Base-by-base conservation (phyloP, 2,797 vertebrate genomes). In the Tokudaia muenninki region DNA sequence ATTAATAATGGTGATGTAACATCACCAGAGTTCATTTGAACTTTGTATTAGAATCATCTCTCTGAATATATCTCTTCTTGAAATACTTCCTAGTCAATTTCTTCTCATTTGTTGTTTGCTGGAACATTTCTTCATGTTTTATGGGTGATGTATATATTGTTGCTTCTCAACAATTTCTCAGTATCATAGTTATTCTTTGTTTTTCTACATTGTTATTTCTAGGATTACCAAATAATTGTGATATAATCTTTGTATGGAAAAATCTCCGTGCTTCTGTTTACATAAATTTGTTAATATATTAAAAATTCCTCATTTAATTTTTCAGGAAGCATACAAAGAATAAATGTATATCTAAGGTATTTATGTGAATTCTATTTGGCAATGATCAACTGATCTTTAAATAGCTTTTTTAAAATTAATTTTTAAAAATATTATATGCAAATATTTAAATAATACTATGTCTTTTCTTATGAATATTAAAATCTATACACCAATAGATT, bases 341-440 rank as follows among this genome's bases (percentile, higher is more conserved):
- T 90, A 96, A 94, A 87, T 34, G 21, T 2, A 87, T 91, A 95
- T 77, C 44, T 90, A 96, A 82, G 0, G 6, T 16, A 37, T 74
- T 89, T 81, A 22, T 81, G 17, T 94, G 96, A 97, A 75, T 91
- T 89, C 41, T 70, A 34, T 26, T 84, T 63, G 14, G 63, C 91
- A 92, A 24, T 72, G 50, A 72, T 0, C 41, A 90, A 78, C 1
- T 1, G 63, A 47, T 22, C 10, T 72, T 6, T 63, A 29, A 50
- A 29, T 83, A 90, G 14, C 12, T 80, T 96, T 88, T 47, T 50
- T 31, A 7, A 81, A 44, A 63, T 26, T 90, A 87, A 70, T 88
- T 3, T 77, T 50, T 79, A 37, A 37, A 37, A 72, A 37, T 24
- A 41, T 3, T 86, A 13, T 52, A 21, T 13, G 21, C 29, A 78